Percentiles rank a stretch among this genome's conserved stretches.
phyloP scores from a whole-genome alignment of 2,888 invertebrate species.

The Amiota mariae region DNA sequence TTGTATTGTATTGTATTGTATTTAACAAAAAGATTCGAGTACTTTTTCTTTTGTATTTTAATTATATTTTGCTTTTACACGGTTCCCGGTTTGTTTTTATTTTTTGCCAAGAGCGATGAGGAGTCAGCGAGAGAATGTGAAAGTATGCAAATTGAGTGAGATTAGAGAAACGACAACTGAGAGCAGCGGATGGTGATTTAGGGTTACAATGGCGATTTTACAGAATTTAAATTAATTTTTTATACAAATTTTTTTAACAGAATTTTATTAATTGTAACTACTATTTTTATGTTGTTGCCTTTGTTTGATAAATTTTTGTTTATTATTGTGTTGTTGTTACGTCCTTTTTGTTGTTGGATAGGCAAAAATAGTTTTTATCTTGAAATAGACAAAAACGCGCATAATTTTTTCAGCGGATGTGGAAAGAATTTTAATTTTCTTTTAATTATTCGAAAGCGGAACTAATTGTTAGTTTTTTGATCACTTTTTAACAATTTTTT shows the following conservation, averaged over 20 bases:
- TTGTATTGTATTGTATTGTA: conserved; percentile 37
- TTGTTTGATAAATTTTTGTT: conserved; percentile 39
- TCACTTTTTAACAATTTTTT: background rate
- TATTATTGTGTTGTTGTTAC: conserved; percentile 56
- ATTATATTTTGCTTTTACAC: conserved; percentile 26
- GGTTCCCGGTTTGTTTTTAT: conserved; percentile 46
- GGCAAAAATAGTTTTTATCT: conserved; percentile 67
- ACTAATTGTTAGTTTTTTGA: conserved; percentile 30
- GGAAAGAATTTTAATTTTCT: conserved; percentile 46
- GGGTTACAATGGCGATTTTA: conserved; percentile 53
- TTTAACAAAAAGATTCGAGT: conserved; percentile 60
- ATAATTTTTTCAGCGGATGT: conserved; percentile 46
- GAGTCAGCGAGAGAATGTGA: background rate
- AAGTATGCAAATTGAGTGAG: conserved; percentile 6
- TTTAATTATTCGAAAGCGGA: conserved; percentile 58
- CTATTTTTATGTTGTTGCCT: background rate
- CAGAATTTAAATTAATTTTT: conserved; percentile 29
- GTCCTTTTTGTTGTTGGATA: conserved; percentile 69
- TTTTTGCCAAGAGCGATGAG: background rate
- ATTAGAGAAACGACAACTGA: background rate
- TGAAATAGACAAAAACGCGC: conserved; percentile 61
- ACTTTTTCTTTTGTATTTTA: conserved; percentile 40
- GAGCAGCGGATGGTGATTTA: background rate
- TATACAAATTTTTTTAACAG: background rate
- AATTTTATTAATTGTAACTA: background rate